These are phyloP conservation scores for Zygogramma bicolorata DNA, from an alignment of 2,888 invertebrate species.

Conservation along the genomic window DNA sequence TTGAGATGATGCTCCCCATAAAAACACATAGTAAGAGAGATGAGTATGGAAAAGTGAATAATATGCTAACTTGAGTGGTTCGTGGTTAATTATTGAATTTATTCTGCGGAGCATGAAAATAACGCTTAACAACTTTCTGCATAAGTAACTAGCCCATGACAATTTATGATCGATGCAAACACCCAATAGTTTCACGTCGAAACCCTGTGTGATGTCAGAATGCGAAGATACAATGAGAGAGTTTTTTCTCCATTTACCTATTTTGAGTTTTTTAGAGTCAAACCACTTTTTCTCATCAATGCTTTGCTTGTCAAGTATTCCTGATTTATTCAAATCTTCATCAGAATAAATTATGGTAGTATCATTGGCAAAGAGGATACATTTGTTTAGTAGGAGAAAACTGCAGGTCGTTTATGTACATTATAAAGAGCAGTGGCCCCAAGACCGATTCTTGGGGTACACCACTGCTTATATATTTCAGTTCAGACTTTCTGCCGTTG, in stretches of 20 bases:
- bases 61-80: background rate
- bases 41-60: background rate
- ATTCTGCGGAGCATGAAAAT: background rate
- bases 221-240: background rate
- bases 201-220: background rate
- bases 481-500: background rate
- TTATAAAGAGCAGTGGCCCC: background rate
- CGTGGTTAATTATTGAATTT: background rate
- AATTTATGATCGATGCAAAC: background rate
- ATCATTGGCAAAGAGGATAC: background rate
- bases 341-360: background rate
- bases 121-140: background rate
- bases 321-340: background rate
- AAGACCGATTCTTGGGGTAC: background rate
- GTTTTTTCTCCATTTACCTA: background rate
- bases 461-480: background rate
- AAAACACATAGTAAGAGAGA: background rate
- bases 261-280: background rate
- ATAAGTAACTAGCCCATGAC: background rate
- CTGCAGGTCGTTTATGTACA: background rate
- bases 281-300: background rate
- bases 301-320: background rate
- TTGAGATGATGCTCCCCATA: background rate
- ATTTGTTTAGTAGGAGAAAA: background rate
- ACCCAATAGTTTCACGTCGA: background rate